Base-by-base conservation (phyloP, 2,113 vertebrate genomes). In the Xenus cinereus region DNA sequence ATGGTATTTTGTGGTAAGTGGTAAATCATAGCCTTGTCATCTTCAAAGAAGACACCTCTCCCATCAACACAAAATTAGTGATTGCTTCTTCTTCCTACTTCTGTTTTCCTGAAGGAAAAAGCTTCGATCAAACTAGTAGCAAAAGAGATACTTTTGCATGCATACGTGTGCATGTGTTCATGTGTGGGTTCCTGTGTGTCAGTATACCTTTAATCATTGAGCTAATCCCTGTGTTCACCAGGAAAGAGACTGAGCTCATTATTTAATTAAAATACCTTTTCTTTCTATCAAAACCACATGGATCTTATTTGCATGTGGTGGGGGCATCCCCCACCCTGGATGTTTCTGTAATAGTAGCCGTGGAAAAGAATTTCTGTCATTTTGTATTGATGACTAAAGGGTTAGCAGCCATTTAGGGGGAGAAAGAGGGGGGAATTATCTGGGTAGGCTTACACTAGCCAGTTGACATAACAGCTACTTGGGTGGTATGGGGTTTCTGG, bases 401-500 rank as follows among this genome's bases (percentile, higher is more conserved):
- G 95, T 95, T 97, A 95, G 94, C 94, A 97, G 87, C 43, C 91
- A 91, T 89, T 67, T 68, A 97, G 37, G 59, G 83, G 63, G 48
- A 88, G 17, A 68, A 60, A 54, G 28, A 32, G 22, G 37, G 78
- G 37, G 50, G 41, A 87, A 81, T 67, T 74, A 84, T 97, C 97
- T 96, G 97, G 43, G 81, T 87, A 97, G 93, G 79, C 91, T 97
- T 97, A 91, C 11, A 6, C 60, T 66, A 95, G 87, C 68, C 93
- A 89, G 96, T 90, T 94, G 90, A 97, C 35, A 78, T 91, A 86
- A 94, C 68, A 87, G 59, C 98, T 97, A 96, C 98, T 97, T 98
- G 98, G 98, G 98, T 98, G 98, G 98, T 96, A 98, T 74, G 92
- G 69, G 85, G 87, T 97, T 97, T 93, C 94, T 92, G 96, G 81